phyloP scores from a whole-genome alignment of 2,888 invertebrate genomes.

The Campopleginae sp. region DNA sequence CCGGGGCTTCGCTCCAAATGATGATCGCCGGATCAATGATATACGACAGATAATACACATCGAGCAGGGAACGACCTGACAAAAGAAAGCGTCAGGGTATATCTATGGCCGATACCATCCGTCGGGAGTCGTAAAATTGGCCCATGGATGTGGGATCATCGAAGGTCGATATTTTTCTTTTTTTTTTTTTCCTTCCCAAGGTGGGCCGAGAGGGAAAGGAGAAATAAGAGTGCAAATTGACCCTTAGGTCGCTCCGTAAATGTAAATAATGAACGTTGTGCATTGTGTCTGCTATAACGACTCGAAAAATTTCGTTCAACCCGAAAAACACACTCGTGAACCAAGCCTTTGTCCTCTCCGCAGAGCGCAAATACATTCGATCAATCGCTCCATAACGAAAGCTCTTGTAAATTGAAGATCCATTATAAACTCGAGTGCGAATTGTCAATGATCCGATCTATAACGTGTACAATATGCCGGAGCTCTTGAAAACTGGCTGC shows the following conservation, averaged over 20 bases:
- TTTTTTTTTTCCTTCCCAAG: background rate
- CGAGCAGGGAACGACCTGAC: constrained; percentile 27
- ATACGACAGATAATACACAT: constrained; percentile 60
- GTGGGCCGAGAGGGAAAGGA: background rate
- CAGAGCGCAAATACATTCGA: background rate
- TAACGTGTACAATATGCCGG: constrained; percentile 46
- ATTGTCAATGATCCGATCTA: constrained; percentile 49
- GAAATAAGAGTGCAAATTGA: background rate
- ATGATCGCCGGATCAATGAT: constrained; percentile 66
- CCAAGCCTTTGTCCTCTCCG: background rate
- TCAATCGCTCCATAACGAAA: background rate
- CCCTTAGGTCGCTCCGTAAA: background rate
- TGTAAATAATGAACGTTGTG: background rate
- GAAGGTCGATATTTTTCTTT: constrained; percentile 3
- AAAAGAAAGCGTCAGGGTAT: constrained; percentile 28
- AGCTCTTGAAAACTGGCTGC: constrained; percentile 14
- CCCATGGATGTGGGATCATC: background rate
- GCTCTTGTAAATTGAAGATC: constrained; percentile 7
- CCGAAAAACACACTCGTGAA: background rate
- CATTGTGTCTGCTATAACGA: background rate
- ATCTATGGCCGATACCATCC: constrained; percentile 1
- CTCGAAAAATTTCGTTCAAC: background rate
- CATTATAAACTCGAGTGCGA: constrained; percentile 32
- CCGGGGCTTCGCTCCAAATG: constrained; percentile 56
- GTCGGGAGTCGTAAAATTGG: constrained; percentile 4